A percentile compares a stretch with the other conserved stretches of the same genome.
These are phyloP conservation scores for Melanerpes formicivorus DNA, from an alignment of 2,113 vertebrate genomes.

Conservation along the genomic window DNA sequence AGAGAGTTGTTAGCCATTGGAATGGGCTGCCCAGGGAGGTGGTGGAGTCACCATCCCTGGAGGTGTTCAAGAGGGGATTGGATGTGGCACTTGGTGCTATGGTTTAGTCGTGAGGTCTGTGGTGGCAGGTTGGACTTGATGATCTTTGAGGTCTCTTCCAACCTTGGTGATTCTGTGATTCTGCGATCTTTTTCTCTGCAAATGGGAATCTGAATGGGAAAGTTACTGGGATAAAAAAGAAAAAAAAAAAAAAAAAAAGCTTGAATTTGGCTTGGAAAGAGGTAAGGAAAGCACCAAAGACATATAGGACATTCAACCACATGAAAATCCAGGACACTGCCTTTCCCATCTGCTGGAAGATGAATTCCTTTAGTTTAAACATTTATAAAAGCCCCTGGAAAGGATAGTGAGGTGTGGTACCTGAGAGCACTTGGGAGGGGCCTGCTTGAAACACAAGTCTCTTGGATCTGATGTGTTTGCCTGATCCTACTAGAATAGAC, in stretches of 20 bases:
- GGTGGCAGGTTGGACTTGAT: no score
- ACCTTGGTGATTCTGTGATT: no score
- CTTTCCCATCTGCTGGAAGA: neutral
- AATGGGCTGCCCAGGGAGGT: no score
- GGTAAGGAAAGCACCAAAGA: neutral
- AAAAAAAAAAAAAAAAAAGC: neutral
- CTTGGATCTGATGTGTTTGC: neutral
- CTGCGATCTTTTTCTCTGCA: neutral
- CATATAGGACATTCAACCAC: neutral
- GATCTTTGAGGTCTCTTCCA: no score
- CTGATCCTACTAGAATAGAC: neutral
- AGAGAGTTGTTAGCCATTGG: no score
- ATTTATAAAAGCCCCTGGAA: neutral
- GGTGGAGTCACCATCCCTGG: no score
- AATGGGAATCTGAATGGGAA: neutral
- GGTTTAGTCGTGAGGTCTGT: no score
- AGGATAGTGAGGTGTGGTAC: neutral
- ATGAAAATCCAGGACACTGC: neutral
- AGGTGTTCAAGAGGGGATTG: no score
- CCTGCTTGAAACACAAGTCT: neutral
- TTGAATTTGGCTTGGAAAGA: neutral
- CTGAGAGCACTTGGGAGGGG: neutral
- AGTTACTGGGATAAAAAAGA: neutral
- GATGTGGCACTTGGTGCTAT: no score
- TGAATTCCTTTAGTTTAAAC: neutral